Conservation (phyloP, 2,888 invertebrate species). For the Syrista parreyssii region DNA sequence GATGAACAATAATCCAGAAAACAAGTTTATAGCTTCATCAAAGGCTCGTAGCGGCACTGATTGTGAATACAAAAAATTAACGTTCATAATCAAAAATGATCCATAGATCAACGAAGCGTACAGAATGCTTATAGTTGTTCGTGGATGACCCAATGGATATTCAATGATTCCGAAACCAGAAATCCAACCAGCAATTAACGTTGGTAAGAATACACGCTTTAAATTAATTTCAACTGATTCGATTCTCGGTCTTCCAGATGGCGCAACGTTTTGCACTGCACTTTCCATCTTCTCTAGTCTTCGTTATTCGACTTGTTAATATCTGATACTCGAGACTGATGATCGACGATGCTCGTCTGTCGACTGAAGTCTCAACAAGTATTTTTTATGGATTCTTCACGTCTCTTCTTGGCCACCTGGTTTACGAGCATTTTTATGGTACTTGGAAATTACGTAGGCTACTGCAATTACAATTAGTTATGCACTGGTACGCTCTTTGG, state of each 20-base stretch:
- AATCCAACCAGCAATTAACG: slow-evolving; percentile 25
- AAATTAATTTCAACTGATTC: slow-evolving; percentile 2
- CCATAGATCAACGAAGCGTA: neutral
- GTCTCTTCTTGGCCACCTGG: neutral
- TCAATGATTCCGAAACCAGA: slow-evolving; percentile 25
- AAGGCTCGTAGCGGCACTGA: neutral
- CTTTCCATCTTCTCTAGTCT: neutral
- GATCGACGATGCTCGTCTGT: neutral
- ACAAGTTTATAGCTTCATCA: neutral
- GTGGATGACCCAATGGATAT: slow-evolving; percentile 10
- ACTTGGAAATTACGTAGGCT: neutral
- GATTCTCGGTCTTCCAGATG: neutral
- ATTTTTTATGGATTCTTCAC: neutral
- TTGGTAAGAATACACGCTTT: slow-evolving; percentile 16
- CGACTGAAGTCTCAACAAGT: neutral
- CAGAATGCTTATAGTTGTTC: neutral
- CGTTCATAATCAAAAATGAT: neutral
- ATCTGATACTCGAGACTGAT: neutral
- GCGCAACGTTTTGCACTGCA: neutral
- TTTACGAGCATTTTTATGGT: neutral
- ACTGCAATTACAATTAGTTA: neutral
- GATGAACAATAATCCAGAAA: neutral
- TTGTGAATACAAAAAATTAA: neutral
- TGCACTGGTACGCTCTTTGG: neutral
- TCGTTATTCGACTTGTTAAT: neutral